Conservation (phyloP, 2,888 invertebrate species). For the Caenorhabditis sp. region DNA sequence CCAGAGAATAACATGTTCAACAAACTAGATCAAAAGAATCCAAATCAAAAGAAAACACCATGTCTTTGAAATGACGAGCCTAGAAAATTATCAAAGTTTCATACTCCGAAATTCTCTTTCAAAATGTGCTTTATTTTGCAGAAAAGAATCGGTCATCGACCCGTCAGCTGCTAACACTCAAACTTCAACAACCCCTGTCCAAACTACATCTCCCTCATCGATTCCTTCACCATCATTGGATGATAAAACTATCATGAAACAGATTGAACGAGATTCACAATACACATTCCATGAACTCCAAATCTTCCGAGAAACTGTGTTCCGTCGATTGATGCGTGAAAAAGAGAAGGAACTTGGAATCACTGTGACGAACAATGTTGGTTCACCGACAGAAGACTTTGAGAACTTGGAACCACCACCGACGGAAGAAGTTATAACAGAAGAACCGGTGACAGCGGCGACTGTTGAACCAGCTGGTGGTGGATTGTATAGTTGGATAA, state of each 20-base stretch:
- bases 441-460: conserved; percentile 1
- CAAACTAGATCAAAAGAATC: too few species aligned
- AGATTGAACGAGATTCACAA: conserved; percentile 80
- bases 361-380: background rate
- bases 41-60: too few species aligned
- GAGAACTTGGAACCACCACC: conserved; percentile 33
- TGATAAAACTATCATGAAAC: conserved; percentile 64
- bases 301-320: conserved; percentile 66
- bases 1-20: too few species aligned
- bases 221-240: conserved; percentile 25
- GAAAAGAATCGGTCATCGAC: conserved; percentile 16
- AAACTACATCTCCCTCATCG: background rate
- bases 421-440: conserved; percentile 9
- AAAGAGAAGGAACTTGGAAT: conserved; percentile 47
- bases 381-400: conserved; percentile 30
- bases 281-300: conserved; percentile 66
- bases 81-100: too few species aligned
- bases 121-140: too few species aligned
- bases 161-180: background rate
- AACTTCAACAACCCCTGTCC: background rate
- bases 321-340: conserved; percentile 55
- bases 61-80: too few species aligned
- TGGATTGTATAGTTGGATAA: conserved; percentile 65
- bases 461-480: conserved; percentile 23
- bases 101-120: too few species aligned